Base-by-base conservation (phyloP, 1,140 invertebrate species). In the Penaeus vannamei region DNA sequence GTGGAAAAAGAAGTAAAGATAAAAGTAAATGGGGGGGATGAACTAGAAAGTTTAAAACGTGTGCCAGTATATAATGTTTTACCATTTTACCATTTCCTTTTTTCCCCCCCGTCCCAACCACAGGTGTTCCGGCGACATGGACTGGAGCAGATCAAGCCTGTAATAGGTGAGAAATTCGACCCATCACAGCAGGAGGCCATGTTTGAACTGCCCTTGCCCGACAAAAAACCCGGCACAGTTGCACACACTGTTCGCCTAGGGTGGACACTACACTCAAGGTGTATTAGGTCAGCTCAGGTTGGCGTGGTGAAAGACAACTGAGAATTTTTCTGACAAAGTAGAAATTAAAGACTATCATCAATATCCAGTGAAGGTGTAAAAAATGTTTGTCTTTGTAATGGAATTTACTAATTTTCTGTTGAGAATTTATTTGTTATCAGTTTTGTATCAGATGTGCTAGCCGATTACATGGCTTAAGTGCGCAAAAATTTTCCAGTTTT, bases 71-170 rank as follows among this genome's bases (percentile, higher is more conserved):
- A 7, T 14, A 12, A 23, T 10, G 26, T 23, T 62, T 53, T 62
- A 42, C 60, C 29, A 60, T 42, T 62, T 53, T 62, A 42, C 60
- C 29, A 60, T 42, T 64, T 23, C 19, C 19, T 42, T 4, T 42
- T 32, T 42, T 26, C 8, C 32, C 32, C 61, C 7, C 10, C n/a
- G n/a, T n/a, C n/a, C 8, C 20, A 29, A 59, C 53, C 61, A n/a
- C 86, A 91, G 91, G 89, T 91, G 29, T 91, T 91, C 85, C 89
- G 89, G 14, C 88, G 91, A 12, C 91, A 91, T 77, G 91, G 91
- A 20, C 81, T 91, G 61, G 60, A 85, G 26, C 72, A 82, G 22
- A 62, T 91, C 22, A 66, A 64, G n/a, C 89, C 87, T 32, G 29
- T 79, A 59, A 53, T 86, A 7, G 91, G 91, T 32, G 88, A 91